phyloP scores from a whole-genome alignment of 2,113 vertebrate genomes.

The Hypanus sabinus region DNA sequence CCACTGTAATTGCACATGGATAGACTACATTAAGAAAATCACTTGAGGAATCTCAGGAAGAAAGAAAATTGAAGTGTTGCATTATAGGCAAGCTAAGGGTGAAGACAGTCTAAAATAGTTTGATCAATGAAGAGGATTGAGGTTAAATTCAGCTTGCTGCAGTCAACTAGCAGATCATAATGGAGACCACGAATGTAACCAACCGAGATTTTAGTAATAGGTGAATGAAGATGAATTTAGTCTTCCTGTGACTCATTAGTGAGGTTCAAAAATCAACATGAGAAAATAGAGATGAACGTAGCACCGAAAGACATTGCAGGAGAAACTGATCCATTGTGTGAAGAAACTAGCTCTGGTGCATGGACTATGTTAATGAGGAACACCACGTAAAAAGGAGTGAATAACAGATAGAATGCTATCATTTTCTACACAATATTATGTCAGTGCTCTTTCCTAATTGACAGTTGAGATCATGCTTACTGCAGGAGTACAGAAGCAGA shows the following conservation, averaged over 20 bases:
- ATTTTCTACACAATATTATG: too few species aligned
- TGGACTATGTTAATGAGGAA: not conserved
- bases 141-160: not conserved
- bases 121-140: not conserved
- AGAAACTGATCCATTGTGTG: not conserved
- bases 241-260: not conserved
- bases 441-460: not conserved
- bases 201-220: not conserved
- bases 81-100: not conserved
- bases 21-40: not conserved
- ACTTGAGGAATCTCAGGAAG: not conserved
- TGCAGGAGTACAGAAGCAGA: too few species aligned
- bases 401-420: not conserved
- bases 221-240: not conserved
- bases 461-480: not conserved
- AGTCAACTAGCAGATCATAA: not conserved
- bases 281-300: not conserved
- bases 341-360: not conserved
- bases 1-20: not conserved
- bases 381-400: not conserved
- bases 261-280: not conserved
- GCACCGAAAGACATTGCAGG: not conserved
- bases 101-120: not conserved
- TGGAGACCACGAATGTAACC: not conserved
- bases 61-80: not conserved